A percentile compares a stretch with the other conserved stretches of the same genome.
Evolutionary conservation across 1,140 invertebrate species (phyloP).

Genomic region (Psilanteris sp.): DNA sequence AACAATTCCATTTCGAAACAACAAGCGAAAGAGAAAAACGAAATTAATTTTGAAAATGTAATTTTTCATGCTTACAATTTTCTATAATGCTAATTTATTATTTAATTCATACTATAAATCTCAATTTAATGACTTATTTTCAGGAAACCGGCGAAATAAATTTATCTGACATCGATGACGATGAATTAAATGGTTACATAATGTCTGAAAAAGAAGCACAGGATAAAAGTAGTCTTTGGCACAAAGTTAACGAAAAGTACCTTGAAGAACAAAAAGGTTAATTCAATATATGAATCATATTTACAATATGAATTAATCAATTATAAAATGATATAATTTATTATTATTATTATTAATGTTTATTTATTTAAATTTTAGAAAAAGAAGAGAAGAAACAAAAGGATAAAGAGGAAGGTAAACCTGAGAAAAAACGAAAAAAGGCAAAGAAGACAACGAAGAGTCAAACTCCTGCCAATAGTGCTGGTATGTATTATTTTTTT

Average conservation of each 20-base stretch:
- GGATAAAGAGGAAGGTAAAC: constrained; percentile 89
- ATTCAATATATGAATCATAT: no score
- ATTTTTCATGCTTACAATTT: no score
- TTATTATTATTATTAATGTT: no score
- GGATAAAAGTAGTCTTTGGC: constrained; percentile 91
- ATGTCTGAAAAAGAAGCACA: constrained; percentile 89
- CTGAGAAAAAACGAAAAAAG: constrained; percentile 86
- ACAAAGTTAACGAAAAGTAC: constrained; percentile 90
- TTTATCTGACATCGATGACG: constrained; percentile 90
- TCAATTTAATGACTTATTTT: no score
- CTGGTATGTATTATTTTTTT: constrained; percentile 79
- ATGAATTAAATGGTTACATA: constrained; percentile 93
- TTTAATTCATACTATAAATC: no score
- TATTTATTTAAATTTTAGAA: constrained; percentile 81
- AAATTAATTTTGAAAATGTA: constrained; percentile 70
- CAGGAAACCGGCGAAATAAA: constrained; percentile 84
- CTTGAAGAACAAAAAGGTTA: constrained; percentile 89
- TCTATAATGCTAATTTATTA: no score
- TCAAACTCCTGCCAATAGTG: constrained; percentile 86
- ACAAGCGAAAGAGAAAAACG: constrained; percentile 46
- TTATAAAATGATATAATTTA: no score
- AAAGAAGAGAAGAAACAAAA: constrained; percentile 88
- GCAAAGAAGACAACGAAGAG: constrained; percentile 82
- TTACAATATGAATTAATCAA: no score
- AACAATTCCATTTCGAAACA: constrained; percentile 44